Evolutionary conservation across 2,888 invertebrate genomes (phyloP).

Genomic region (Chalcosyrphus nemorum): DNA sequence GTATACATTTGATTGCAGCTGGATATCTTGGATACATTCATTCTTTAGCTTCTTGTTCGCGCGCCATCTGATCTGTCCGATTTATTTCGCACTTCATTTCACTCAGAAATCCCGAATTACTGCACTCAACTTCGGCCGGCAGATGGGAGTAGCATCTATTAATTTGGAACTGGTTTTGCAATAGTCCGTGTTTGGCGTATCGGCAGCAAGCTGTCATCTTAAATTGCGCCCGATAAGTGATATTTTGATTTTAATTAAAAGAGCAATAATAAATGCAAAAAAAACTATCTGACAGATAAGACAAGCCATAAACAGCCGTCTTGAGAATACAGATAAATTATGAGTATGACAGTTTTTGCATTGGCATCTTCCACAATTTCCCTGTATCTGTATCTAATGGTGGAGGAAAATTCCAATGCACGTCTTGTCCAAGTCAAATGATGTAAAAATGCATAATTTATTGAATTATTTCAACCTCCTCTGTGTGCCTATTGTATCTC

Average conservation of each 20-base stretch:
- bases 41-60: slow-evolving; percentile 29
- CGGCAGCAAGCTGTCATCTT: slow-evolving; percentile 54
- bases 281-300: slow-evolving; percentile 20
- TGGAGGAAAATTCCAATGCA: not conserved
- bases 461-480: slow-evolving; percentile 42
- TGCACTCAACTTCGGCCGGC: not conserved
- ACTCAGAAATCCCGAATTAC: slow-evolving; percentile 21
- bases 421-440: not conserved
- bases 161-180: slow-evolving; percentile 42
- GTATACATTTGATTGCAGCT: slow-evolving; percentile 33
- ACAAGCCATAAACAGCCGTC: not conserved
- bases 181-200: slow-evolving; percentile 10
- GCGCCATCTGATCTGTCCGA: slow-evolving; percentile 42
- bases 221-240: slow-evolving; percentile 44
- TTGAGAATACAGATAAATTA: slow-evolving; percentile 13
- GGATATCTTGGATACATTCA: slow-evolving; percentile 7
- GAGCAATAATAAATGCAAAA: slow-evolving; percentile 17
- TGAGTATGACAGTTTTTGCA: slow-evolving; percentile 8
- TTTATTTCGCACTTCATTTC: slow-evolving; percentile 55
- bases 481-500: not conserved
- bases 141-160: slow-evolving; percentile 4
- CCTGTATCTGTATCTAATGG: not conserved
- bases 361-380: not conserved
- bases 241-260: slow-evolving; percentile 62
- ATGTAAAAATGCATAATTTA: slow-evolving; percentile 57